These are phyloP conservation scores for Drosophila oshimai DNA, from an alignment of 1,140 invertebrate genomes.

Conservation along the genomic window DNA sequence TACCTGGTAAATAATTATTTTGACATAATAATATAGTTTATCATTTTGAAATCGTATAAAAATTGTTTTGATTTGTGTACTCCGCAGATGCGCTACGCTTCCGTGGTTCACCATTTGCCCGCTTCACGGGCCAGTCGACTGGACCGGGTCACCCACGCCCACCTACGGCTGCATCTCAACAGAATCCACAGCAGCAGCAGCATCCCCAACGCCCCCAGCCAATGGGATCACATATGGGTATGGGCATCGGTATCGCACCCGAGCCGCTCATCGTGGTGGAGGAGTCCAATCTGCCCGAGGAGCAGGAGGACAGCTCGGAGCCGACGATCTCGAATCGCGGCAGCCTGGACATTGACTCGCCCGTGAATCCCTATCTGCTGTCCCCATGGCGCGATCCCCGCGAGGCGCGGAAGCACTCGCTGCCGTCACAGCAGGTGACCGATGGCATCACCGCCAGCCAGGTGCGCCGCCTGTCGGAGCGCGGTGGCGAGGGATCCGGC, in stretches of 20 bases:
- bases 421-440: slow-evolving; percentile 91
- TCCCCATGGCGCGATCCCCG: slow-evolving; percentile 88
- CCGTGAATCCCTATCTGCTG: slow-evolving; percentile 90
- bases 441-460: slow-evolving; percentile 93
- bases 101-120: slow-evolving; percentile 83
- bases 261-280: slow-evolving; percentile 92
- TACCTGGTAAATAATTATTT: too few species aligned
- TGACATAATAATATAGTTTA: too few species aligned
- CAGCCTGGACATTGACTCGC: slow-evolving; percentile 88
- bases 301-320: slow-evolving; percentile 85
- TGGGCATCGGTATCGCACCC: slow-evolving; percentile 48
- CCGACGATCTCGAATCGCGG: slow-evolving; percentile 84
- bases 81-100: slow-evolving; percentile 79
- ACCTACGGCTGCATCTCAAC: slow-evolving; percentile 7
- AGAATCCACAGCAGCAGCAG: not conserved
- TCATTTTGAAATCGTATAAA: too few species aligned
- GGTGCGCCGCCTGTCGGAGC: slow-evolving; percentile 90
- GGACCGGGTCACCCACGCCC: slow-evolving; percentile 19
- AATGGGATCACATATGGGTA: slow-evolving; percentile 54
- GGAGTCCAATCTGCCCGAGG: slow-evolving; percentile 87
- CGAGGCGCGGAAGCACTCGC: slow-evolving; percentile 89
- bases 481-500: slow-evolving; percentile 88
- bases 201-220: slow-evolving; percentile 16
- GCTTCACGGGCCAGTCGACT: slow-evolving; percentile 61
- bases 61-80: not conserved